Percentiles rank a stretch among this genome's conserved stretches.
phyloP scores from a whole-genome alignment of 2,113 vertebrate genomes.

The Nannospalax galili region DNA sequence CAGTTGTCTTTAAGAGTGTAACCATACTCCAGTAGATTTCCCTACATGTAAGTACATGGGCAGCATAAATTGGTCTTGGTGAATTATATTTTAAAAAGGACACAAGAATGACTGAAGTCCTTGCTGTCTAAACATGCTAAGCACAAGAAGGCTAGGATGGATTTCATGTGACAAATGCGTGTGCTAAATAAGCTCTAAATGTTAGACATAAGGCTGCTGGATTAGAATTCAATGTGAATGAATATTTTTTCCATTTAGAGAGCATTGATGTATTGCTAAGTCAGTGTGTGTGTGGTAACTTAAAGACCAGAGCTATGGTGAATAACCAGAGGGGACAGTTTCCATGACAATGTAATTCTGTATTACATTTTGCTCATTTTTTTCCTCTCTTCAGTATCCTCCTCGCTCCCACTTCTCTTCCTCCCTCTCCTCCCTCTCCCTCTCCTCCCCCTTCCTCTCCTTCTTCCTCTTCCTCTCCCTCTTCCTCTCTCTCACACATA shows the following conservation, averaged over 20 bases:
- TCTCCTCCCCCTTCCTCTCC: not conserved
- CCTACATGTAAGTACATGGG: not conserved
- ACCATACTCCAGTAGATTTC: too few relatives aligned
- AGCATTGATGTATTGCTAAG: not conserved
- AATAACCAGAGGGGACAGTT: not conserved
- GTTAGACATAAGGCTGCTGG: not conserved
- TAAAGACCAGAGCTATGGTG: not conserved
- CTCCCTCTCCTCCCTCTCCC: not conserved
- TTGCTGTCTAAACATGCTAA: not conserved
- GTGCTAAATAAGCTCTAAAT: not conserved
- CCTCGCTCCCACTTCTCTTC: not conserved
- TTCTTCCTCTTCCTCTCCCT: not conserved
- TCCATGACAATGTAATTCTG: not conserved
- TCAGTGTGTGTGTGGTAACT: not conserved
- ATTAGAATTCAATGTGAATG: not conserved
- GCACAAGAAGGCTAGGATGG: not conserved
- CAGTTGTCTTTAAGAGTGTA: not conserved
- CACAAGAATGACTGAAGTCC: not conserved
- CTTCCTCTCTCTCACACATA: not conserved
- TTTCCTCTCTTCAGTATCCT: not conserved
- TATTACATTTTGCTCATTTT: not conserved
- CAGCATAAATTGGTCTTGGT: not conserved
- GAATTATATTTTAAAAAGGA: not conserved
- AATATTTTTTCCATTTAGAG: not conserved
- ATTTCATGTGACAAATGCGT: not conserved